Evolutionary conservation across 2,888 invertebrate species (phyloP).

Genomic region (Microctonus hyperodae): DNA sequence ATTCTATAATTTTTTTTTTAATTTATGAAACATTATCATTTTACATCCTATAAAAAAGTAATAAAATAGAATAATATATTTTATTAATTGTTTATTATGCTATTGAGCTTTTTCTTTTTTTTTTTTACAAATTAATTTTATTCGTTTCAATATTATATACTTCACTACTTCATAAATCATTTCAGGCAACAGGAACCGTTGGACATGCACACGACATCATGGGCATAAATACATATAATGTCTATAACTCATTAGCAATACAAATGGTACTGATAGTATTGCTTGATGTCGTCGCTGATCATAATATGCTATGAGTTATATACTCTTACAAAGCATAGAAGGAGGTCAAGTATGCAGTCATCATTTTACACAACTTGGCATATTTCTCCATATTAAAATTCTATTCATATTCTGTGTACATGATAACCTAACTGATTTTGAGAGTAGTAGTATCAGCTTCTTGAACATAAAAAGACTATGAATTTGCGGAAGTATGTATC

Average conservation of each 20-base stretch:
- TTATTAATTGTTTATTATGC: neutral
- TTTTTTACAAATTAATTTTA: neutral
- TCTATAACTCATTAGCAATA: slow-evolving; percentile 21
- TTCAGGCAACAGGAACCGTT: neutral
- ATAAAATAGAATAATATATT: neutral
- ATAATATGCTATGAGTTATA: slow-evolving; percentile 8
- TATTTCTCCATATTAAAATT: neutral
- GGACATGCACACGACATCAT: neutral
- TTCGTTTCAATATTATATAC: neutral
- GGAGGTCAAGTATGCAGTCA: neutral
- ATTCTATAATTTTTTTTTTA: neutral
- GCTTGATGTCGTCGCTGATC: neutral
- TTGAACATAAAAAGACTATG: neutral
- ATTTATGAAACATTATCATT: neutral
- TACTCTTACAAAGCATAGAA: neutral
- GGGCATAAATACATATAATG: neutral
- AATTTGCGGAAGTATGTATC: neutral
- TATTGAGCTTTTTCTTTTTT: neutral
- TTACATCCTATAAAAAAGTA: neutral
- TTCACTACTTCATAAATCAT: slow-evolving; percentile 1
- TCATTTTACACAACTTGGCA: neutral
- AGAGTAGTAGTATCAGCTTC: neutral
- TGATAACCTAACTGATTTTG: neutral
- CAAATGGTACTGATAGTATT: slow-evolving; percentile 16
- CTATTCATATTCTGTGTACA: slow-evolving; percentile 1